Evolutionary conservation across 1,140 invertebrate genomes (phyloP).

Genomic region (Drosophila subobscura): DNA sequence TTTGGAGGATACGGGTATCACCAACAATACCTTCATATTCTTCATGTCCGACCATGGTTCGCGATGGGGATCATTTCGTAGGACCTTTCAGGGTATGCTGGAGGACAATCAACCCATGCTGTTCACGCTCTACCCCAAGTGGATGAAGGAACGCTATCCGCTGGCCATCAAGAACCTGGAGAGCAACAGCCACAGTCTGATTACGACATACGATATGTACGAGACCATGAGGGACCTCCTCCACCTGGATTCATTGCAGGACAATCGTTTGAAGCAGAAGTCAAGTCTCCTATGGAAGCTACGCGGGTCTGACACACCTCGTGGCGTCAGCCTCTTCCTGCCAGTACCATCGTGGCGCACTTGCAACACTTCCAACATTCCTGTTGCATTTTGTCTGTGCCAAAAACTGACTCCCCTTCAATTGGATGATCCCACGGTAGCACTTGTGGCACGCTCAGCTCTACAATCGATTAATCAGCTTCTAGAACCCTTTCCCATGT

Average conservation of each 20-base stretch:
- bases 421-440: neutral
- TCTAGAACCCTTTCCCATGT: conserved; percentile 19
- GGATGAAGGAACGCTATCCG: conserved; percentile 87
- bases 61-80: conserved; percentile 32
- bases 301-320: neutral
- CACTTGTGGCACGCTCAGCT: neutral
- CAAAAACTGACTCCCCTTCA: conserved; percentile 14
- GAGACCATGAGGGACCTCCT: conserved; percentile 86
- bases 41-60: conserved; percentile 45
- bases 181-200: conserved; percentile 88
- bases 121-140: conserved; percentile 89
- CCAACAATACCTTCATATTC: conserved; percentile 40
- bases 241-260: conserved; percentile 72
- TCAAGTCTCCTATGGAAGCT: neutral
- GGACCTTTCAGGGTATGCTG: conserved; percentile 89
- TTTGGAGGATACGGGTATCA: conserved; percentile 16
- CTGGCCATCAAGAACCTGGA: conserved; percentile 87
- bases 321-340: conserved; percentile 22
- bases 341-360: conserved; percentile 10
- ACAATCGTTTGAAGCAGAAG: conserved; percentile 38
- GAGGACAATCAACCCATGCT: conserved; percentile 94
- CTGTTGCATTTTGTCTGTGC: conserved; percentile 14
- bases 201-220: conserved; percentile 92
- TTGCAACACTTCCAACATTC: conserved; percentile 20
- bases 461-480: conserved; percentile 26